Base-by-base conservation (phyloP, 2,797 vertebrate species). In the Fistularia commersonii region DNA sequence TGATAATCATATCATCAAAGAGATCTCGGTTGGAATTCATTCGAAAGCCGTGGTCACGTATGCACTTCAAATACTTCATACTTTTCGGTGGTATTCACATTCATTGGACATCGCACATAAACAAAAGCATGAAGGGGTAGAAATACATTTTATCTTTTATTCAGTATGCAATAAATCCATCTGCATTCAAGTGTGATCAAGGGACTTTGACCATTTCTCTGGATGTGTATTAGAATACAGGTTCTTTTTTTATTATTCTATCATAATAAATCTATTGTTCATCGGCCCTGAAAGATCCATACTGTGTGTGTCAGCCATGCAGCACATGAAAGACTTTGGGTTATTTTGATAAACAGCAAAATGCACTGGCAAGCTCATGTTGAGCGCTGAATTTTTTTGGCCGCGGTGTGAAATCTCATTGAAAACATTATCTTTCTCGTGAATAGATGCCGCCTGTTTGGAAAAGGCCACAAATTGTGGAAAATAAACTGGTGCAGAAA, bases 291-390 rank as follows among this genome's bases (percentile, higher is more conserved):
- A 60, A 70, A 72, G 62, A 80, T 57, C 57, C 80, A 78, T 57
- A 61, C 56, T 36, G 9, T 59, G 48, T 61, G 49, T 72, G 65
- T 70, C 77, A 70, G 53, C 51, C 70, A 51, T 71, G 50, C 51
- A 60, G 54, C 60, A 76, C 64, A 61, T 66, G 65, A 82, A 79
- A 80, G 61, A 39, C 47, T 72, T 64, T 75, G 36, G 52, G 62
- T 82, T 74, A 72, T 61, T 70, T 44, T 54, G 48, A 74, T 72
- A 67, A 82, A 79, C 51, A 67, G 55, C 32, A 48, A 60, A 64
- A 60, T 9, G 23, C 56, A 68, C 51, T 11, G 66, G 46, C 62
- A 71, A 3, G 54, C 57, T 57, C 9, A 14, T 37, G 44, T 47
- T 52, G 41, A 59, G 36, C 37, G 56, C 58, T 68, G 3, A 13